Conservation (phyloP, 1,140 invertebrate species). For the Ditylenchus dipsaci region DNA sequence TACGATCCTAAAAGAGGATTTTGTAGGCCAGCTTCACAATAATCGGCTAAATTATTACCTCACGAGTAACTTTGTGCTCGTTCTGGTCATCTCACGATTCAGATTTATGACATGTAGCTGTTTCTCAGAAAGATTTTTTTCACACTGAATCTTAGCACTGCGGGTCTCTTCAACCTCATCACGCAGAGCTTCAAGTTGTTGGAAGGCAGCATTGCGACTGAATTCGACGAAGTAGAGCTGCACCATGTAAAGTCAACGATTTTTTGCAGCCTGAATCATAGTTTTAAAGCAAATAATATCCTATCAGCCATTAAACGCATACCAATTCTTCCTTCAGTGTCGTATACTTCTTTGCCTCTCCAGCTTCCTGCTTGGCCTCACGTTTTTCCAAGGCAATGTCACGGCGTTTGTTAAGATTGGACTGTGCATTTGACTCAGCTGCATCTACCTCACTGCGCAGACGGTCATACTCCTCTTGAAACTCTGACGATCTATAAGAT, state of each 20-base stretch:
- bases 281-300: too few species aligned
- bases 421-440: slow-evolving; percentile 95
- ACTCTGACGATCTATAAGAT: slow-evolving; percentile 64
- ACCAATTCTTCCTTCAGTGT: slow-evolving; percentile 87
- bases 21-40: neutral
- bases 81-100: slow-evolving; percentile 79
- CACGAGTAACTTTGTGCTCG: slow-evolving; percentile 86
- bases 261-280: slow-evolving; percentile 67
- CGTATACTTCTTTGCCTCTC: slow-evolving; percentile 96
- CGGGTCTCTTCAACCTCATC: slow-evolving; percentile 76
- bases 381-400: slow-evolving; percentile 94
- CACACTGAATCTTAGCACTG: slow-evolving; percentile 77
- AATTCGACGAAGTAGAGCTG: slow-evolving; percentile 89
- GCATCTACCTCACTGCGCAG: slow-evolving; percentile 87
- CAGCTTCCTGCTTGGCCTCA: slow-evolving; percentile 94
- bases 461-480: slow-evolving; percentile 91
- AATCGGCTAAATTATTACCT: slow-evolving; percentile 61
- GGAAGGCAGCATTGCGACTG: slow-evolving; percentile 76
- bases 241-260: slow-evolving; percentile 86
- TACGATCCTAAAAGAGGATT: slow-evolving; percentile 65
- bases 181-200: slow-evolving; percentile 77
- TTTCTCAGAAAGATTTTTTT: slow-evolving; percentile 84
- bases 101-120: slow-evolving; percentile 83
- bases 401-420: slow-evolving; percentile 96
- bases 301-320: too few species aligned